Evolutionary conservation across 2,113 vertebrate genomes (phyloP), one percentile per base, ranked within the genome.

Genomic region (Lophotis ruficrista): DNA sequence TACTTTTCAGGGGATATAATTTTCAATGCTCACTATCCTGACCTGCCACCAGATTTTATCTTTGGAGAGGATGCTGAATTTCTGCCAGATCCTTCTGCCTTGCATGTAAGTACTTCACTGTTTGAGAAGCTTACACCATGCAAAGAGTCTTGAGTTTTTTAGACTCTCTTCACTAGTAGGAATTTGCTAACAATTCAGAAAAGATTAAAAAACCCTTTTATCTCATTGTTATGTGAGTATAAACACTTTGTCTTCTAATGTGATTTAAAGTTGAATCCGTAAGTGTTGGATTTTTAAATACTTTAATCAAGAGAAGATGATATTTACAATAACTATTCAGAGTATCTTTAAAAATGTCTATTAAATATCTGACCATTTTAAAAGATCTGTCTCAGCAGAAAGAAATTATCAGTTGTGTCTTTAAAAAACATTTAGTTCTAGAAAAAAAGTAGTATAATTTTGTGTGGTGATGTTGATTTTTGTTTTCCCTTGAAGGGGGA

Each of bases 51-150:
- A 16, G 99, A 99, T 98, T 99, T 99, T 97, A 99, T 99, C 96
- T 99, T 99, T 96, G 99, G 99, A 96, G 99, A 99, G 89, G 99
- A 99, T 98, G 98, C 98, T 6, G 99, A 99, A 94, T 99, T 99
- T 96, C 97, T 99, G 48, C 99, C 99, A 53, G 99, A 99, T 90
- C 99, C 99, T 33, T 98, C 99, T 3, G 98, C 99, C 86, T 98
- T 99, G 61, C 99, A 98, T 37, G 99, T 99, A 97, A 98, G 99
- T 99, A 96, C 38, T 71, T 61, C 10, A 16, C 57, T 54, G 3
- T 54, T 90, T 25, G 27, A 87, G 45, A 75, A 60, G 47, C 25
- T 92, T 89, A 56, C 62, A 68, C 18, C 31, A 66, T 92, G 61
- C 51, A 69, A 83, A 95, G 18, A 93, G 43, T 53, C n/a, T 58